Percentiles rank a stretch among this genome's conserved stretches.
phyloP scores from a whole-genome alignment of 2,797 vertebrate species.

The Dryobates pubescens region DNA sequence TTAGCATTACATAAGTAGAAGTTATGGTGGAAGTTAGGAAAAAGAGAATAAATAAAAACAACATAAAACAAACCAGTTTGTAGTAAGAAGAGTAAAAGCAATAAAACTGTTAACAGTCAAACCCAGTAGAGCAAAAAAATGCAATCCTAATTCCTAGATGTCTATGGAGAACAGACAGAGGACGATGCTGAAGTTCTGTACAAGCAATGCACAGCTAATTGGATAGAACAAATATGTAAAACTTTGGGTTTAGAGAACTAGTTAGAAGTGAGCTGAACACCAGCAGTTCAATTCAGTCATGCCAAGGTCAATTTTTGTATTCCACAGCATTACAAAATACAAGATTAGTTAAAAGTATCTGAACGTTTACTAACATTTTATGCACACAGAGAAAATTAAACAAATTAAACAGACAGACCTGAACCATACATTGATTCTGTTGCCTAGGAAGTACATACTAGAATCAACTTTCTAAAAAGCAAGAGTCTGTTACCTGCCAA shows the following conservation, averaged over 20 bases:
- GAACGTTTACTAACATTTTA: background rate
- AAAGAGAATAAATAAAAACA: too few relatives aligned
- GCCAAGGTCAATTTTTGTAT: background rate
- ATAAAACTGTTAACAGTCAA: background rate
- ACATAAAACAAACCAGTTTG: rapidly evolving
- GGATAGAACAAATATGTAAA: background rate
- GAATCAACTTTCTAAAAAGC: background rate
- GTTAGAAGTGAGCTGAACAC: background rate
- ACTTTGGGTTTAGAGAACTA: background rate
- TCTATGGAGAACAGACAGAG: background rate
- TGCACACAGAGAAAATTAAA: background rate
- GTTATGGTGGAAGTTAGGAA: background rate
- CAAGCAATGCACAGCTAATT: background rate
- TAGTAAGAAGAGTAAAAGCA: background rate
- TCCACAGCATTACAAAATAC: background rate
- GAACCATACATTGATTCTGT: background rate
- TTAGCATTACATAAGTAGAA: background rate
- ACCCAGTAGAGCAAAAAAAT: background rate
- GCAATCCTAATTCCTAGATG: background rate
- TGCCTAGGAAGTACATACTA: background rate
- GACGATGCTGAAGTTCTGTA: background rate
- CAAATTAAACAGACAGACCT: background rate
- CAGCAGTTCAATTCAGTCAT: background rate
- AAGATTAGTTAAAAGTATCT: background rate
- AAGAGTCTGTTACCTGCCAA: background rate